Conservation (phyloP, 1,140 invertebrate genomes). For the Aphelenchoides fujianensis region DNA sequence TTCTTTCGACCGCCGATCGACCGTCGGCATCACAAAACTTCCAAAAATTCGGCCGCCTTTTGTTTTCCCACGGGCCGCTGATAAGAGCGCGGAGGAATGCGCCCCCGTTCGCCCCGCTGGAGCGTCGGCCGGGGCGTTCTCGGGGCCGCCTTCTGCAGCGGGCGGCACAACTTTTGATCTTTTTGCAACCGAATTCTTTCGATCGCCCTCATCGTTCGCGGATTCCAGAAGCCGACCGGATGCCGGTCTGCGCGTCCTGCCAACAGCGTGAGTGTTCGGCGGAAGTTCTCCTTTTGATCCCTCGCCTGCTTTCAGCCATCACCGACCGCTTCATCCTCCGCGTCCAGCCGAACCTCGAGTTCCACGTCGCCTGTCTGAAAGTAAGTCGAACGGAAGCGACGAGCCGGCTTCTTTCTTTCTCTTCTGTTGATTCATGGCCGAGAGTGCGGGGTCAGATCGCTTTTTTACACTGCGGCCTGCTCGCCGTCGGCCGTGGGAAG, state of each 20-base stretch:
- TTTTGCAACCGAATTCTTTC: no score
- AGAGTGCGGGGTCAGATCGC: background rate
- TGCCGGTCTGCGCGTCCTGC: slow-evolving; percentile 5
- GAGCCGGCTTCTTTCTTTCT: background rate
- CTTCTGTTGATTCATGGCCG: background rate
- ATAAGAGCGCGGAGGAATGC: no score
- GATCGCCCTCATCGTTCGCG: background rate
- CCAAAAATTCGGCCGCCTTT: no score
- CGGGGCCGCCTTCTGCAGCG: no score
- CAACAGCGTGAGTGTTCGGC: background rate
- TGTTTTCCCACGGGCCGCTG: no score
- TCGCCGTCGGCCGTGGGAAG: no score
- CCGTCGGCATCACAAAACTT: no score
- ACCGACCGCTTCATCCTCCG: slow-evolving; percentile 33
- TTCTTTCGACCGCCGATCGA: no score
- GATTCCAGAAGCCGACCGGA: background rate
- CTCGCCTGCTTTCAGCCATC: slow-evolving; percentile 23
- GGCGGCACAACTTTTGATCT: no score
- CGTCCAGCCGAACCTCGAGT: slow-evolving; percentile 30
- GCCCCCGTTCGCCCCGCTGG: no score
- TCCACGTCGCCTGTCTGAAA: slow-evolving; percentile 27
- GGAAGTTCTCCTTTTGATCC: background rate
- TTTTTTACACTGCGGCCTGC: no score
- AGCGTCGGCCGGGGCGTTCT: no score
- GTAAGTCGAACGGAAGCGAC: slow-evolving; percentile 29